Conservation (phyloP, 2,113 vertebrate species). For the Oreochromis tanganicae region DNA sequence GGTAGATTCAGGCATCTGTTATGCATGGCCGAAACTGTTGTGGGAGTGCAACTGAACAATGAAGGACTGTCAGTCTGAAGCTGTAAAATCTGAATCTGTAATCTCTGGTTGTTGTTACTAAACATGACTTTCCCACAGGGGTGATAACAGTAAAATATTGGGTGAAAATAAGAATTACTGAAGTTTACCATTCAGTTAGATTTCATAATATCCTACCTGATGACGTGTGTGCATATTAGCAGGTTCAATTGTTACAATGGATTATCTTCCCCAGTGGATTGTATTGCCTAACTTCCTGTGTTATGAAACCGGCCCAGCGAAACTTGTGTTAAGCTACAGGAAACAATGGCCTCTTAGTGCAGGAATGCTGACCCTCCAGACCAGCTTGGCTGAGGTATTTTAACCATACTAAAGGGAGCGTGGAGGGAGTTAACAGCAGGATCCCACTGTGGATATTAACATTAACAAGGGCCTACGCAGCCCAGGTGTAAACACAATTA, state of each 20-base stretch:
- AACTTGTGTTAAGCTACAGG: conserved; percentile 9
- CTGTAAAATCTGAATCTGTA: not conserved
- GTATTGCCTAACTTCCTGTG: conserved; percentile 46
- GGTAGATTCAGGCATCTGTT: conserved; percentile 44
- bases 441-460: not conserved
- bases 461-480: not conserved
- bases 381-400: not conserved
- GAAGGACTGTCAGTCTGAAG: not conserved
- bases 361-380: conserved; percentile 51
- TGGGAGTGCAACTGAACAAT: conserved; percentile 18
- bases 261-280: conserved; percentile 20
- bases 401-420: not conserved
- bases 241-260: conserved; percentile 8
- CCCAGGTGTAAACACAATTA: not conserved
- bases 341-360: conserved; percentile 52
- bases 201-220: not conserved
- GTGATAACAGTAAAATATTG: not conserved
- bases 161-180: not conserved
- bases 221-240: not conserved
- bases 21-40: conserved; percentile 41
- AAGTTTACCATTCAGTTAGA: not conserved
- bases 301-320: conserved; percentile 36
- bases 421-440: not conserved
- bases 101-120: not conserved
- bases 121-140: not conserved